Conservation (phyloP, 2,113 vertebrate genomes). For the Promerops cafer region DNA sequence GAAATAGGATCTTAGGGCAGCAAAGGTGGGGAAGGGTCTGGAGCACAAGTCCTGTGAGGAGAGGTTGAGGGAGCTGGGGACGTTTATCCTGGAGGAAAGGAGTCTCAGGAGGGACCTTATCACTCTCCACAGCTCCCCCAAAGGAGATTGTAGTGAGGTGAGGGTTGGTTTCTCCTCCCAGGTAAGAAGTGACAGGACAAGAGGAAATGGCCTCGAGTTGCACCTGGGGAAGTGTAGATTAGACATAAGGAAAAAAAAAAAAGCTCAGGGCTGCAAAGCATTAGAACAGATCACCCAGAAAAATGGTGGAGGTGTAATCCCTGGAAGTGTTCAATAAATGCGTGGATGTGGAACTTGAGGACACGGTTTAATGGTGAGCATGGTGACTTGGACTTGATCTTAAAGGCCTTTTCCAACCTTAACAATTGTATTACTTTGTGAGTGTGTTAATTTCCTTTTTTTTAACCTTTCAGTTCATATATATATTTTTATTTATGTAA, state of each 20-base stretch:
- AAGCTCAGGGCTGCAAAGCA: no score
- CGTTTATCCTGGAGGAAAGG: neutral
- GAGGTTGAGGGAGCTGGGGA: neutral
- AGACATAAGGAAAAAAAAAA: neutral
- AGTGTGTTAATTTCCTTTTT: neutral
- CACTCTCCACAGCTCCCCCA: neutral
- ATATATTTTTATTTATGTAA: neutral
- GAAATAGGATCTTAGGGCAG: neutral
- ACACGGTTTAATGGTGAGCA: neutral
- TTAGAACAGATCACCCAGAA: neutral
- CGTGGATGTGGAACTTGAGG: neutral
- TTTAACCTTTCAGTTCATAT: neutral
- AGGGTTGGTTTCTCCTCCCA: neutral
- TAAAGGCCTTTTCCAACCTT: neutral
- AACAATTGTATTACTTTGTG: neutral
- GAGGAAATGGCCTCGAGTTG: neutral
- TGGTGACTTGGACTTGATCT: no score
- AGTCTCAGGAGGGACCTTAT: neutral
- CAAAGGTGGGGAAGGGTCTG: neutral
- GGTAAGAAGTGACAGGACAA: neutral
- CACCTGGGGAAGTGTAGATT: neutral
- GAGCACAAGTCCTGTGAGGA: neutral
- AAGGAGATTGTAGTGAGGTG: neutral
- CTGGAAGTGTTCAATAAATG: neutral
- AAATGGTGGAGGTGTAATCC: neutral